Evolutionary conservation across 2,888 invertebrate species (phyloP).

Genomic region (Phania funesta): DNA sequence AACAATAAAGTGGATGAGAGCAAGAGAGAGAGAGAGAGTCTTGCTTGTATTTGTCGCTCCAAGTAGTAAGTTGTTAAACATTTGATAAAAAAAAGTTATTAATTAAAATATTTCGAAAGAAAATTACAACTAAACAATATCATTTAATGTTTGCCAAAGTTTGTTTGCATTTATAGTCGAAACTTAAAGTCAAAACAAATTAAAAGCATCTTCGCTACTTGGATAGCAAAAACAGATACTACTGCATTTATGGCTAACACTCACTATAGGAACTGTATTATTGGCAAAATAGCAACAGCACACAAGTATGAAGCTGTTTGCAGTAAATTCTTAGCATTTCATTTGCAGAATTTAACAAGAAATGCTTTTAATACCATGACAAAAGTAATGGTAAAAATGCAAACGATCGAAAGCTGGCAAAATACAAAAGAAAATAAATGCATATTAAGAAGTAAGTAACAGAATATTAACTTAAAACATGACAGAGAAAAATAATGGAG

Average conservation of each 20-base stretch:
- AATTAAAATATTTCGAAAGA: no score
- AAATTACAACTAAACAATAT: no score
- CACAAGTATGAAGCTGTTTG: neutral
- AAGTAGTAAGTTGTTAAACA: no score
- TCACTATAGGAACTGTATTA: neutral
- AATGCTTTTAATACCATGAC: slow-evolving; percentile 43
- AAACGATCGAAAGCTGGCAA: slow-evolving; percentile 3
- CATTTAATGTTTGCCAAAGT: no score
- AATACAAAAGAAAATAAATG: neutral
- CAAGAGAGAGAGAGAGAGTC: no score
- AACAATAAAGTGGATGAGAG: no score
- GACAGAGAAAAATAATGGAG: neutral
- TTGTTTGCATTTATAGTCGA: no score
- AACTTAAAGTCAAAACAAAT: no score
- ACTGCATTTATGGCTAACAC: neutral
- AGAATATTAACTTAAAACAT: slow-evolving; percentile 12
- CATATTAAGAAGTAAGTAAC: neutral
- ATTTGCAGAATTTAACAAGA: slow-evolving; percentile 39
- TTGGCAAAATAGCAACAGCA: neutral
- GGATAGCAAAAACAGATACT: neutral
- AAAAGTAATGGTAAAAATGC: slow-evolving; percentile 8
- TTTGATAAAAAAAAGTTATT: no score
- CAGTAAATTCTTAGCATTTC: neutral
- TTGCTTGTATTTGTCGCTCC: no score
- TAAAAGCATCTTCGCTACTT: neutral